Evolutionary conservation across 2,113 vertebrate genomes (phyloP), one percentile per base, ranked within the genome.

Genomic region (Mormoops blainvillei): DNA sequence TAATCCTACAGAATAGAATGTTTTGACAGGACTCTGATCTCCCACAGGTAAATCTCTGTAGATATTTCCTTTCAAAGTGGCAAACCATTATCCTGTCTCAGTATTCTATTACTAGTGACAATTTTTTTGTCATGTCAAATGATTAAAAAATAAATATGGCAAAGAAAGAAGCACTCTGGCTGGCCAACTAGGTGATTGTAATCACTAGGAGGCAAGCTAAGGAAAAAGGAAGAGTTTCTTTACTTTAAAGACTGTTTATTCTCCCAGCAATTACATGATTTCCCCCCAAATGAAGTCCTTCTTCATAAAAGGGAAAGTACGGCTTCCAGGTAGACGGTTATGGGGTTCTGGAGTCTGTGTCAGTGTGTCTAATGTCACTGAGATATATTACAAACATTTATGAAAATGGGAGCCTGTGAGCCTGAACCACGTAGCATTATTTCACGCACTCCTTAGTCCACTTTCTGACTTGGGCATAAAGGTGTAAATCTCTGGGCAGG

Each of bases 11-110:
- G 56, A 96, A 92, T 15, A 85, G 26, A 94, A 76, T 96, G 96
- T 98, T 98, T 52, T 96, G 31, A 13, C 89, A 97, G 24, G 8
- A 63, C 89, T 97, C 74, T 94, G 96, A 91, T 97, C 96, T 93
- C 41, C 70, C 87, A 73, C 48, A 76, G 84, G 80, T 3, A 96
- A 96, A 96, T 41, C 87, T 14, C 88, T 87, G 77, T 68, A 96
- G 94, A 96, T 87, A 96, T 86, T 84, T 93, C 28, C 92, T 97
- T 97, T 97, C 74, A 97, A 94, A 92, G 80, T 94, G 94, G 80
- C 89, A 97, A 94, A 90, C 94, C 82, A 97, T 98, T 97, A 98
- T 97, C 84, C 90, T 88, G 78, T 97, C 96, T 97, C 81, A 58
- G 61, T 85, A 90, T 90, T 96, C 90, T 96, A 95, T 73, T 86